These are phyloP conservation scores for Eumacrocentrus americanus DNA, from an alignment of 2,888 invertebrate species.

Conservation along the genomic window DNA sequence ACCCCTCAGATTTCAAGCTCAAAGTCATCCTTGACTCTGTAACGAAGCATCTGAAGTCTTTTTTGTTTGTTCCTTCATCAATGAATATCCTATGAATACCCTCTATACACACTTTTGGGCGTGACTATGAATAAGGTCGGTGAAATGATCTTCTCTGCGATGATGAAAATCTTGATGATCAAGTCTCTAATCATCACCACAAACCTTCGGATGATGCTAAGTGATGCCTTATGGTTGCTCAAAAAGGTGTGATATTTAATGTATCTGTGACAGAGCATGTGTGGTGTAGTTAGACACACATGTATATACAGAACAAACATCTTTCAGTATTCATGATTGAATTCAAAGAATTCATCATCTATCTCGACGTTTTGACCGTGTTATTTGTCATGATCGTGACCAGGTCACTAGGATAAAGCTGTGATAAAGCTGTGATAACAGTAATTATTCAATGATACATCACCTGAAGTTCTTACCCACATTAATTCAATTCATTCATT, in stretches of 20 bases:
- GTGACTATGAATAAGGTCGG: conserved; percentile 4
- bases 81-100: not conserved
- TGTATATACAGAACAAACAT: too few species aligned
- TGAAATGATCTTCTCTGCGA: not conserved
- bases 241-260: not conserved
- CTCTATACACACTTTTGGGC: not conserved
- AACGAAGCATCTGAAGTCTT: not conserved
- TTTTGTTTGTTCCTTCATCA: not conserved
- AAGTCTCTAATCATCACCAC: not conserved
- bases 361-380: too few species aligned
- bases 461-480: too few species aligned
- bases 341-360: too few species aligned
- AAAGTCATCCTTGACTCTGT: not conserved
- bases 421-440: not conserved
- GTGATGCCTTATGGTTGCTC: not conserved
- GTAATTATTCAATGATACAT: too few species aligned
- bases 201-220: conserved; percentile 2
- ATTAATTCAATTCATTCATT: too few species aligned
- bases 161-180: conserved; percentile 1
- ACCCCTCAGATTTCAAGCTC: conserved; percentile 12
- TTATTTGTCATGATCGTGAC: not conserved
- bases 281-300: not conserved
- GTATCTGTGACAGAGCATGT: not conserved
- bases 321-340: too few species aligned
- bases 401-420: not conserved